Conservation (phyloP, 2,113 vertebrate genomes). For the Semicossyphus pulcher region DNA sequence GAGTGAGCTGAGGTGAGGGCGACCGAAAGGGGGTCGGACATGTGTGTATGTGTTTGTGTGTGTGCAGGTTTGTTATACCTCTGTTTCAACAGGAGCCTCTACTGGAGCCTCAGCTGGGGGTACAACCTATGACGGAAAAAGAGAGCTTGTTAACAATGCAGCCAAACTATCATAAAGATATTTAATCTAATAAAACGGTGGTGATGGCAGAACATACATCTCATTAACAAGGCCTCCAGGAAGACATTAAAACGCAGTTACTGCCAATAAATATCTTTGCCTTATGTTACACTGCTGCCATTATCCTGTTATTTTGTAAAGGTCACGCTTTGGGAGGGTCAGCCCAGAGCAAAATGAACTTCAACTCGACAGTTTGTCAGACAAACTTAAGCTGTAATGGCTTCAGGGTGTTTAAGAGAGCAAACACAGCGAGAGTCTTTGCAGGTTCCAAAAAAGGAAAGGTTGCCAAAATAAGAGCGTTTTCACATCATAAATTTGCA, state of each 20-base stretch:
- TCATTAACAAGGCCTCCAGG: background rate
- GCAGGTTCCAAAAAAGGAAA: conserved; percentile 2
- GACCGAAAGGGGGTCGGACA: too few species aligned
- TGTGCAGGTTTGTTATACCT: conserved; percentile 57
- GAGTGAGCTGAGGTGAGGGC: too few species aligned
- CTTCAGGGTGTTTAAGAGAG: background rate
- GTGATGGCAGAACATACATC: background rate
- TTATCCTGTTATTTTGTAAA: conserved; percentile 1
- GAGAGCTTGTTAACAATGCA: background rate
- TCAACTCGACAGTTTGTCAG: background rate
- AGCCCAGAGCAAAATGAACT: conserved; percentile 30
- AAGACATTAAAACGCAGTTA: background rate
- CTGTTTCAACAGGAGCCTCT: conserved; percentile 29
- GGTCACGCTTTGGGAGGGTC: conserved; percentile 23
- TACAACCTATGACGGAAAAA: conserved; percentile 34
- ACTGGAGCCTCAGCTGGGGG: conserved; percentile 34
- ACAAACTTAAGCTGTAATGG: background rate
- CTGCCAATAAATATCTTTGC: background rate
- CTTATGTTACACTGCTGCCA: background rate
- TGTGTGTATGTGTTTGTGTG: background rate
- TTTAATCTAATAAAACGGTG: background rate
- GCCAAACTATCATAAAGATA: background rate
- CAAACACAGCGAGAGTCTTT: background rate
- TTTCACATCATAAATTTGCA: background rate
- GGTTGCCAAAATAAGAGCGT: conserved; percentile 1